Conservation (phyloP, 2,888 invertebrate species). For the Cyclophora albipunctata region DNA sequence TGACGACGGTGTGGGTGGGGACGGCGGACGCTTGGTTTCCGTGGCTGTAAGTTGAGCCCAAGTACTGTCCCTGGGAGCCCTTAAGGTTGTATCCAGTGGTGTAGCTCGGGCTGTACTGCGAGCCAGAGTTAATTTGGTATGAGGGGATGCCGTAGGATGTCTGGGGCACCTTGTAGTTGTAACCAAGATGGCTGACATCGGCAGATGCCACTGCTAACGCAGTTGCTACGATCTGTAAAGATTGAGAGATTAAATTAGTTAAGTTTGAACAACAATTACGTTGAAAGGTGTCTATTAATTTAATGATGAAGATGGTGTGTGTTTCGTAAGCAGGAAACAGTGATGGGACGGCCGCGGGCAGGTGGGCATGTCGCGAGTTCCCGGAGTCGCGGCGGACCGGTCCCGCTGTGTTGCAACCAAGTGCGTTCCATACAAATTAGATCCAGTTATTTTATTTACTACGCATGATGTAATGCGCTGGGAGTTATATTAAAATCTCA, state of each 20-base stretch:
- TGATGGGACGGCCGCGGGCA: not conserved
- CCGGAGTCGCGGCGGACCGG: constrained; percentile 4
- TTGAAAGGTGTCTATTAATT: constrained; percentile 5
- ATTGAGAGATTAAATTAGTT: not conserved
- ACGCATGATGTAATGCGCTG: constrained; percentile 4
- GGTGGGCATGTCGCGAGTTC: not conserved
- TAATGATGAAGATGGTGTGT: too few relatives aligned
- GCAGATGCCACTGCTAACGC: constrained; percentile 44
- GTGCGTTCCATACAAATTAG: constrained; percentile 6
- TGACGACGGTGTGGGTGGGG: constrained; percentile 1
- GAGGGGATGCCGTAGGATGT: constrained; percentile 59
- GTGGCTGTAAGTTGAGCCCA: constrained; percentile 15
- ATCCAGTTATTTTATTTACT: constrained; percentile 5
- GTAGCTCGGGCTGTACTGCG: constrained; percentile 26
- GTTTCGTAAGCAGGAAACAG: not conserved
- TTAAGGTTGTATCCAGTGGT: constrained; percentile 19
- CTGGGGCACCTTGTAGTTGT: constrained; percentile 57
- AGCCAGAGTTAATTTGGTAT: constrained; percentile 29
- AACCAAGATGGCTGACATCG: constrained; percentile 47
- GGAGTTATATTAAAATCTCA: not conserved
- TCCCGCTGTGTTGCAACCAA: constrained; percentile 8
- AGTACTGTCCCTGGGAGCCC: constrained; percentile 16
- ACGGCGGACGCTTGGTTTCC: constrained; percentile 2
- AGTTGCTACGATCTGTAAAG: constrained; percentile 46
- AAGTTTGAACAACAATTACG: too few relatives aligned